Evolutionary conservation across 1,140 invertebrate species (phyloP), one percentile per base, ranked within the genome.

Genomic region (Hestina assimilis): DNA sequence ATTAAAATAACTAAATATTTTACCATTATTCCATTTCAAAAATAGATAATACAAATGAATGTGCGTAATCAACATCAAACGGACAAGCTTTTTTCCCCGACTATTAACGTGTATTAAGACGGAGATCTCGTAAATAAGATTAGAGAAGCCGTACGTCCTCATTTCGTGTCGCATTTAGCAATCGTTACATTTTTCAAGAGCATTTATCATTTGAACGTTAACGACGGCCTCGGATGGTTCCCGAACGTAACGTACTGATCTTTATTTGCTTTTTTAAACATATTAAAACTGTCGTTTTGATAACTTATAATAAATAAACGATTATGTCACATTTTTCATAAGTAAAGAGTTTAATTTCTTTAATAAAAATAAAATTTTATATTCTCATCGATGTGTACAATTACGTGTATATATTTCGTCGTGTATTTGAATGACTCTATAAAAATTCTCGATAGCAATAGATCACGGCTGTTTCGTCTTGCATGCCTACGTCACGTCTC

Each of bases 51-150:
- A 69, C 64, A 67, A 73, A 79, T 72, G 69, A 78, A 78, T 75
- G 69, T 70, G 55, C 56, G 65, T 69, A 83, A 57, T 57, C 75
- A 74, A 80, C 74, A 72, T 85, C 79, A 84, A 83, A 84, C 64
- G 69, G 66, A 65, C 62, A 60, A 68, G 72, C 62, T 57, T 73
- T 71, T n/a, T 72, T 72, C 62, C 66, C 43, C 56, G 69, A 72
- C 79, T 79, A 79, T 79, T 84, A 82, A 75, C 72, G 57, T 69
- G 68, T 78, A 73, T 77, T 81, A 82, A 74, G 64, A 45, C 47
- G 70, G 67, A 75, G 79, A 77, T 75, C 66, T 75, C 80, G 77
- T 83, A 81, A 83, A 86, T 78, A 79, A 79, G 69, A 79, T 77
- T 74, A 75, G 59, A 75, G 67, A 75, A 63, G 56, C 61, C 56